Percentiles rank a stretch among this genome's conserved stretches.
phyloP scores from a whole-genome alignment of 1,140 invertebrate species.

The Lepidurus couesii region DNA sequence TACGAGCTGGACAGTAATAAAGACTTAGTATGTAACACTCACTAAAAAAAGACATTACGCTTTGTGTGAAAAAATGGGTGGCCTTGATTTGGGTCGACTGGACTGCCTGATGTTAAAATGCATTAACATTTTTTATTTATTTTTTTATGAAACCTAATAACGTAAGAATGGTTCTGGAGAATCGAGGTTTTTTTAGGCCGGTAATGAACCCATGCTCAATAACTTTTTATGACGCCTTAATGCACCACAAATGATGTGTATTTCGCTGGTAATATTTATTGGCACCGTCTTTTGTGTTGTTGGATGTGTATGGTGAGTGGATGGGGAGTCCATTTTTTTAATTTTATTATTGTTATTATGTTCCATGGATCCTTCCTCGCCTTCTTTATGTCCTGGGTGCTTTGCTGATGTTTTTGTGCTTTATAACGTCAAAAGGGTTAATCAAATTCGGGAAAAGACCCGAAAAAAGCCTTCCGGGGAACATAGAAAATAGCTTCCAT shows the following conservation, averaged over 20 bases:
- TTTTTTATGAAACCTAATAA: not conserved
- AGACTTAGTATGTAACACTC: not conserved
- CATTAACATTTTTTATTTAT: not conserved
- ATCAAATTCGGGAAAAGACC: not conserved
- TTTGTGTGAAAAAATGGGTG: not conserved
- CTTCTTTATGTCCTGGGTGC: not conserved
- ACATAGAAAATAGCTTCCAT: not conserved
- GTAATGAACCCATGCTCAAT: not conserved
- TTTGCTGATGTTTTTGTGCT: not conserved
- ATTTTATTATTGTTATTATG: not conserved
- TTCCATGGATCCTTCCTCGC: not conserved
- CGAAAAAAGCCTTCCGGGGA: not conserved
- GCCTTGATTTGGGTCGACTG: not conserved
- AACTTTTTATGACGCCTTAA: conserved; percentile 1
- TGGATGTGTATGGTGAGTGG: not conserved
- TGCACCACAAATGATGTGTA: not conserved
- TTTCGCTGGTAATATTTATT: not conserved
- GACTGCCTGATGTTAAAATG: not conserved
- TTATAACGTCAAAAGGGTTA: not conserved
- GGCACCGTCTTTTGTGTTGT: not conserved
- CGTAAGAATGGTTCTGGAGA: not conserved
- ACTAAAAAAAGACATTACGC: not conserved
- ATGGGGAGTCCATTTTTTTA: not conserved
- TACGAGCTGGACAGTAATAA: not conserved
- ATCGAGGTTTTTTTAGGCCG: not conserved